These are phyloP conservation scores for Schizopygopsis pylzovi DNA, from an alignment of 2,797 vertebrate genomes.

Conservation along the genomic window DNA sequence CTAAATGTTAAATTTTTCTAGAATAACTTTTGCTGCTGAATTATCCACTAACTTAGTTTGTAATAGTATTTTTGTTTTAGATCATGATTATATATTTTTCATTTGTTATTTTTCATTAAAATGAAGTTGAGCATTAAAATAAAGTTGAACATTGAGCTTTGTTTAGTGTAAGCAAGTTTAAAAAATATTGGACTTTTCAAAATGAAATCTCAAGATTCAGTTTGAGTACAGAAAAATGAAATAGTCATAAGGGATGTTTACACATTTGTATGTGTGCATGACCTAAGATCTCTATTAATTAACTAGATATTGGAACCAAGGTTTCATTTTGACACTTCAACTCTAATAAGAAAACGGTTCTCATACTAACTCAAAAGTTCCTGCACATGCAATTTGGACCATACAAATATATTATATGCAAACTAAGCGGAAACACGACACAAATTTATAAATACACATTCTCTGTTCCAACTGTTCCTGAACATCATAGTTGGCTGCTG, in stretches of 20 bases:
- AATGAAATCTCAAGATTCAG: background rate
- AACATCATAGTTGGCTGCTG: slow-evolving; percentile 31
- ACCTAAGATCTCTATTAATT: background rate
- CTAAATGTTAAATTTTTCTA: too few species aligned
- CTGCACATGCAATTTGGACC: background rate
- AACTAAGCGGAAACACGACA: background rate
- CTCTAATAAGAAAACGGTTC: background rate
- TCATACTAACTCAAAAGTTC: background rate
- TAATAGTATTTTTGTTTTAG: too few species aligned
- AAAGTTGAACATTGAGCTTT: too few species aligned
- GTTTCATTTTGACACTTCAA: background rate
- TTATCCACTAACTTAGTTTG: too few species aligned
- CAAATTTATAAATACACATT: slow-evolving; percentile 19
- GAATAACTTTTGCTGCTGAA: too few species aligned
- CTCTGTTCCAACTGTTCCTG: slow-evolving; percentile 7
- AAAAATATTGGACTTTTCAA: background rate
- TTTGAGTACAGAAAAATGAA: background rate
- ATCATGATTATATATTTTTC: too few species aligned
- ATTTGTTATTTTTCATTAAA: too few species aligned
- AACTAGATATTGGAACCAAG: background rate
- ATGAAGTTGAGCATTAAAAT: too few species aligned
- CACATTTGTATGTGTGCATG: background rate
- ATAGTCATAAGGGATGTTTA: background rate
- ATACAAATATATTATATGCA: background rate
- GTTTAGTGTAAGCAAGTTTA: too few species aligned